phyloP scores from a whole-genome alignment of 2,113 vertebrate species.

The sheep (Ovis aries) region ARS-UI_Ramb_v3.0 NC_056056.1:108765001-108765500 shows the following conservation, averaged over 20 bases:
- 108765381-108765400: neutral
- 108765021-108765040: too few relatives aligned
- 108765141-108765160: too few relatives aligned
- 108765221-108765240: neutral
- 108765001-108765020: too few relatives aligned
- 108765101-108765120: too few relatives aligned
- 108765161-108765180: too few relatives aligned
- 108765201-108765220: neutral
- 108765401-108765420: neutral
- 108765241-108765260: neutral
- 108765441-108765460: neutral
- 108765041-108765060: too few relatives aligned
- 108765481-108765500: neutral
- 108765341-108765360: neutral
- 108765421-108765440: neutral
- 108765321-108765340: neutral
- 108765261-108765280: neutral
- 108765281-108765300: neutral
- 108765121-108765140: too few relatives aligned
- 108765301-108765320: neutral
- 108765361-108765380: neutral
- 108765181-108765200: too few relatives aligned
- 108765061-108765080: too few relatives aligned
- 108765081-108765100: too few relatives aligned
- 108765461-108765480: neutral